Percentiles rank a stretch among this genome's conserved stretches.
Conservation (phyloP, 2,113 vertebrate genomes). For the Pollachius pollachius region DNA sequence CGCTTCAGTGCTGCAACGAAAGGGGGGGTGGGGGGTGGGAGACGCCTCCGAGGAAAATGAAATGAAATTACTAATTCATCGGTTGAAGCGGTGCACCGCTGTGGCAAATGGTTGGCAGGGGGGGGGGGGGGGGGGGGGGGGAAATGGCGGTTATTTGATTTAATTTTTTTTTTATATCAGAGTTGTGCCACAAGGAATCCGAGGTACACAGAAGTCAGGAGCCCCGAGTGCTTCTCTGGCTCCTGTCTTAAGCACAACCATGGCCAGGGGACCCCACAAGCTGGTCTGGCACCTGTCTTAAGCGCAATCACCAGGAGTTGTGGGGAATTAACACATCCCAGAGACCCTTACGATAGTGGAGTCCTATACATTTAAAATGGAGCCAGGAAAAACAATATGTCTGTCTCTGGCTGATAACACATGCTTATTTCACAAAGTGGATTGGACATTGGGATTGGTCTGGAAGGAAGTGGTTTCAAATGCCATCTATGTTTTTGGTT, state of each 20-base stretch:
- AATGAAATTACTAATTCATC: conserved; percentile 72
- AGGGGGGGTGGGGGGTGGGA: conserved; percentile 41
- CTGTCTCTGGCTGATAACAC: conserved; percentile 44
- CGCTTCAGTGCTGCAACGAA: background rate
- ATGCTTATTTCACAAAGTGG: conserved; percentile 30
- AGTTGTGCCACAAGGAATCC: conserved; percentile 41
- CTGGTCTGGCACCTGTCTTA: background rate
- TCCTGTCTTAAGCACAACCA: conserved; percentile 23
- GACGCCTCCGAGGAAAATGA: conserved; percentile 46
- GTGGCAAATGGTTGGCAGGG: conserved; percentile 47
- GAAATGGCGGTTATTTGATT: background rate
- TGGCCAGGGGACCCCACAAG: background rate
- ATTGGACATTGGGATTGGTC: too few relatives aligned
- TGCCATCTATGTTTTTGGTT: too few relatives aligned
- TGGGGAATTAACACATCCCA: too few relatives aligned
- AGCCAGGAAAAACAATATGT: conserved; percentile 8
- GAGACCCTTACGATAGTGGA: too few relatives aligned
- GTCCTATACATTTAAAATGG: conserved; percentile 23
- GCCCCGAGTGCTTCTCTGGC: conserved; percentile 36
- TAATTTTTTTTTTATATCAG: background rate
- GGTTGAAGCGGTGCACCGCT: conserved; percentile 46
- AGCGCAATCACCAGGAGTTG: too few relatives aligned
- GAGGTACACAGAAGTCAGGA: conserved; percentile 21
- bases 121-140: too few relatives aligned
- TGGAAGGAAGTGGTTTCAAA: too few relatives aligned